Evolutionary conservation across 2,797 vertebrate species (phyloP).

Genomic region (Uromys caudimaculatus): DNA sequence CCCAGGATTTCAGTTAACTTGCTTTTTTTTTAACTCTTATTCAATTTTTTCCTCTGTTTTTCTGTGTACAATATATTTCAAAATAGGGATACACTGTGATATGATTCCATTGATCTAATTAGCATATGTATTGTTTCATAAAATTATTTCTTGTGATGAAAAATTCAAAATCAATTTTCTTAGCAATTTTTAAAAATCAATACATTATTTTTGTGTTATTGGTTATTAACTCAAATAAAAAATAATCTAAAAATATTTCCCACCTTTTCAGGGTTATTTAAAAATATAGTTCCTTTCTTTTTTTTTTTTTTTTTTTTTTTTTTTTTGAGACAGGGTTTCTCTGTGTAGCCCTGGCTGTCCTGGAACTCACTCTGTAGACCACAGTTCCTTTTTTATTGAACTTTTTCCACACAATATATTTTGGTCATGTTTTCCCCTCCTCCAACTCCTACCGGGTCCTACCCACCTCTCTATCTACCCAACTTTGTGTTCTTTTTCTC

Average conservation of each 20-base stretch:
- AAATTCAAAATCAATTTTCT: background rate
- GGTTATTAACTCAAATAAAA: background rate
- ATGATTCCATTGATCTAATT: background rate
- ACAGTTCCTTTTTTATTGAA: background rate
- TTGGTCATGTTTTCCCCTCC: background rate
- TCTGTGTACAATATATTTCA: background rate
- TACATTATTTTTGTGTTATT: background rate
- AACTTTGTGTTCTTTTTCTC: background rate
- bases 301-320: too few species aligned
- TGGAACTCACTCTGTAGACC: too few species aligned
- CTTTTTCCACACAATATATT: background rate
- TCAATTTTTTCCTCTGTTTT: slow-evolving; percentile 21
- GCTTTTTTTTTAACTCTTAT: slow-evolving; percentile 37
- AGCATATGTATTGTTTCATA: background rate
- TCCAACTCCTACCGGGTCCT: too few species aligned
- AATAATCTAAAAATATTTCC: background rate
- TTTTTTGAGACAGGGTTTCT: too few species aligned
- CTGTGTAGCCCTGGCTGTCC: too few species aligned
- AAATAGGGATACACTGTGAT: background rate
- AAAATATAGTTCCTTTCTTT: too few species aligned
- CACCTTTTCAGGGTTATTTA: background rate
- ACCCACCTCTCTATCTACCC: background rate
- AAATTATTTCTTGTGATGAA: slow-evolving; percentile 2
- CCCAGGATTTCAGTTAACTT: slow-evolving; percentile 49
- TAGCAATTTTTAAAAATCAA: background rate